Evolutionary conservation across 2,888 invertebrate genomes (phyloP).

Genomic region (Pterostichus madidus): DNA sequence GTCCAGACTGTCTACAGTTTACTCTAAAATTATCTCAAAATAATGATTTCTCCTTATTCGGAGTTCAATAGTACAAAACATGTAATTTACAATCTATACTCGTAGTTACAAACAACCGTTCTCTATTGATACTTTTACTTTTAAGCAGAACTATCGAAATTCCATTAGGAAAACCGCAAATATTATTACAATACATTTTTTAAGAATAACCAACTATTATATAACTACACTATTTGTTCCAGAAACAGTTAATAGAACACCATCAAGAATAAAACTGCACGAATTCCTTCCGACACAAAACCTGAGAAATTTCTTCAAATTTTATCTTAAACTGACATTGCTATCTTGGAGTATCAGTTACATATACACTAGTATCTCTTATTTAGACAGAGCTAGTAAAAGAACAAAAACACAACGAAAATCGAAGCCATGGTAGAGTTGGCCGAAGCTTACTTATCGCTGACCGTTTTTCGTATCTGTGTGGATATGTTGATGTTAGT

Average conservation of each 20-base stretch:
- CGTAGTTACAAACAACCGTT: not conserved
- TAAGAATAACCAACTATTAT: not conserved
- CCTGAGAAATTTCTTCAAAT: not conserved
- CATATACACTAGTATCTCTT: slow-evolving; percentile 1
- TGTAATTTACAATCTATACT: slow-evolving; percentile 3
- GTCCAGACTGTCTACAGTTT: not conserved
- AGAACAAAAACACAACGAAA: not conserved
- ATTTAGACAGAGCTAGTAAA: not conserved
- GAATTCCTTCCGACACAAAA: too few relatives aligned
- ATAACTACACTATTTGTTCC: not conserved
- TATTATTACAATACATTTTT: not conserved
- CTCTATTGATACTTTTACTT: not conserved
- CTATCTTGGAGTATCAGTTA: slow-evolving; percentile 28
- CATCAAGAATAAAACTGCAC: too few relatives aligned
- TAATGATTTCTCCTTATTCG: slow-evolving; percentile 2
- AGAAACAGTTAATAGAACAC: too few relatives aligned
- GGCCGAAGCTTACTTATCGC: not conserved
- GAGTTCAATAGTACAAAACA: not conserved
- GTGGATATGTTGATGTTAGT: not conserved
- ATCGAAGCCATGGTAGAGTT: not conserved
- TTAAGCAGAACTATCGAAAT: slow-evolving; percentile 9
- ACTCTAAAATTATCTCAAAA: not conserved
- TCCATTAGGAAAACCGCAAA: slow-evolving; percentile 5
- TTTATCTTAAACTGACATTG: slow-evolving; percentile 20
- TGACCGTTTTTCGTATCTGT: slow-evolving; percentile 14